Conservation (phyloP, 2,888 invertebrate species). For the Schizaphis graminum region DNA sequence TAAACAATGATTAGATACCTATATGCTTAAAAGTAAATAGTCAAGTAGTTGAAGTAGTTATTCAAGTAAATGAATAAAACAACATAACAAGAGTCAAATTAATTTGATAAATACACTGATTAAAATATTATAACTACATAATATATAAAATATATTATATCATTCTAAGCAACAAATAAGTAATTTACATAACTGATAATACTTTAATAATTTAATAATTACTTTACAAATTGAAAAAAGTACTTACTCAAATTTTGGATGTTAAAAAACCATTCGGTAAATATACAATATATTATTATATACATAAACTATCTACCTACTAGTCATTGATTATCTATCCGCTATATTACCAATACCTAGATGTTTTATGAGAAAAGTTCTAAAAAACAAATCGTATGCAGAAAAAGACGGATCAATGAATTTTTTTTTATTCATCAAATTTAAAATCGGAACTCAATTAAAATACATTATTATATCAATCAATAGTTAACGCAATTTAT, state of each 20-base stretch:
- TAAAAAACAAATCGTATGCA: not conserved
- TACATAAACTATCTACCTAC: not conserved
- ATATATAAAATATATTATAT: not conserved
- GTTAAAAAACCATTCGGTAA: not conserved
- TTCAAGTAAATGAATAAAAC: not conserved
- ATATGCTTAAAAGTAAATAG: not conserved
- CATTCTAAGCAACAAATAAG: not conserved
- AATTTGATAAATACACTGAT: not conserved
- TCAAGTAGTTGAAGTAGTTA: not conserved
- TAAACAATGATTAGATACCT: no score
- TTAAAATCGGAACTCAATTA: slow-evolving; percentile 1
- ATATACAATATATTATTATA: not conserved
- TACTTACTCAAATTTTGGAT: not conserved
- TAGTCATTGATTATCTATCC: not conserved
- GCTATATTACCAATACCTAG: not conserved
- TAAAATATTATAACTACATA: not conserved
- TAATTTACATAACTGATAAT: no score
- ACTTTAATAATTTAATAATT: no score
- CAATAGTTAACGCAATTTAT: not conserved
- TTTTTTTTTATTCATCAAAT: not conserved
- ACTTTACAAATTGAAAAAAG: not conserved
- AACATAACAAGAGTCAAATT: not conserved
- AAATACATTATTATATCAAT: not conserved
- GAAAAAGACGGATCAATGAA: not conserved
- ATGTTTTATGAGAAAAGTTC: not conserved